Evolutionary conservation across 2,888 invertebrate species (phyloP), one percentile per base, ranked within the genome.

Genomic region (Odontocolon sp.): DNA sequence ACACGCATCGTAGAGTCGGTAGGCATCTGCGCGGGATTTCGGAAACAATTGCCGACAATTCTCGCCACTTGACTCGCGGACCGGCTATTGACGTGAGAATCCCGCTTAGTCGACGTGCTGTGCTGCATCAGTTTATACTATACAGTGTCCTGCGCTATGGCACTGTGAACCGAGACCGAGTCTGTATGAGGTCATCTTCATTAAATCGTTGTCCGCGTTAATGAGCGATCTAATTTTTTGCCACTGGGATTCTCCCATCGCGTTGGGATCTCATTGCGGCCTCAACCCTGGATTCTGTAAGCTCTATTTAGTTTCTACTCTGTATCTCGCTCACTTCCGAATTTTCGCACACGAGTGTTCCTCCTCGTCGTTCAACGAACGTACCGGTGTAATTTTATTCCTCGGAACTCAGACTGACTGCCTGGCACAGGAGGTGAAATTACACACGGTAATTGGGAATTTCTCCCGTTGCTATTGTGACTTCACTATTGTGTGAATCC

Each of bases 1-100:
- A 40, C 23, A 42, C 31, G 59, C 14, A 42, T 16, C 52, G 45
- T 31, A 59, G 61, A 70, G 64, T 66, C 61, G 36, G 69, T 38
- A 80, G 83, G 87, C 87, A 84, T 85, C 86, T 87, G 87, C 87
- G 87, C 88, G 89, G 90, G 90, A 90, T 90, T 90, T 90, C 90
- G 90, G 90, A 90, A 90, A 90, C 90, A 90, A 90, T 90, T 90
- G 90, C 88, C 89, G 89, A 87, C 90, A 90, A 90, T 90, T 90
- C 90, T 84, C 88, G 89, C 89, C 90, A 90, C 89, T 90, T 90
- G 88, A 88, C 89, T 88, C 87, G 87, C 88, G 88, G 77, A 78
- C 84, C 86, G 87, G 84, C 88, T 88, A 90, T 90, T 90, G 89
- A 87, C 90, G 90, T 90, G 90, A 90, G 90, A 90, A 90, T 89